Percentiles rank a stretch among this genome's conserved stretches.
Evolutionary conservation across 2,888 invertebrate species (phyloP).

Genomic region (Eupithecia subfuscata): DNA sequence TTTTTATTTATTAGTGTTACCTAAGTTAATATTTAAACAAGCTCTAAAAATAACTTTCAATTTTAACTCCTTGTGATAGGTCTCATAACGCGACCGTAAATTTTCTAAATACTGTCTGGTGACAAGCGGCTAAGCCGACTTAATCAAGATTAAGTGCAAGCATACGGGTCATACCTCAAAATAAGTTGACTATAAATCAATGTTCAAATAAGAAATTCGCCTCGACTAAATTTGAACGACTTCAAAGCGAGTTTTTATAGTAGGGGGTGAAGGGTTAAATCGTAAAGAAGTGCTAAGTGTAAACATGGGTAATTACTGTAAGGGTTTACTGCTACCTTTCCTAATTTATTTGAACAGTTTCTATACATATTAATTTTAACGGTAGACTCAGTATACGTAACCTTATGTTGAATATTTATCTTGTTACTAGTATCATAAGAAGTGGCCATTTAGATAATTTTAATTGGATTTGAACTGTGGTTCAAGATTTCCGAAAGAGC

Average conservation of each 20-base stretch:
- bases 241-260: conserved; percentile 71
- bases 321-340: conserved; percentile 15
- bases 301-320: conserved; percentile 29
- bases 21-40: neutral
- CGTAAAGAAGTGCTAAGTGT: conserved; percentile 48
- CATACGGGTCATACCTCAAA: conserved; percentile 75
- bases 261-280: conserved; percentile 55
- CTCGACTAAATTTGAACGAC: conserved; percentile 69
- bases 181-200: conserved; percentile 76
- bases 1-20: neutral
- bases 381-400: neutral
- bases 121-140: conserved; percentile 70
- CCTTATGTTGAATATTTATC: too few relatives aligned
- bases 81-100: conserved; percentile 68
- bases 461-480: neutral
- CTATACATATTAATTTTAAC: neutral
- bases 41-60: conserved; percentile 13
- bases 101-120: conserved; percentile 66
- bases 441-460: neutral
- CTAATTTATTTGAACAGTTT: neutral
- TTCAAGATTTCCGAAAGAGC: neutral
- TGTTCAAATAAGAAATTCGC: conserved; percentile 74
- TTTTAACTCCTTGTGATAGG: conserved; percentile 46
- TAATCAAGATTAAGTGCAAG: conserved; percentile 78
- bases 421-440: neutral